phyloP scores from a whole-genome alignment of 2,797 vertebrate genomes.

The Cryptoprocta ferox region DNA sequence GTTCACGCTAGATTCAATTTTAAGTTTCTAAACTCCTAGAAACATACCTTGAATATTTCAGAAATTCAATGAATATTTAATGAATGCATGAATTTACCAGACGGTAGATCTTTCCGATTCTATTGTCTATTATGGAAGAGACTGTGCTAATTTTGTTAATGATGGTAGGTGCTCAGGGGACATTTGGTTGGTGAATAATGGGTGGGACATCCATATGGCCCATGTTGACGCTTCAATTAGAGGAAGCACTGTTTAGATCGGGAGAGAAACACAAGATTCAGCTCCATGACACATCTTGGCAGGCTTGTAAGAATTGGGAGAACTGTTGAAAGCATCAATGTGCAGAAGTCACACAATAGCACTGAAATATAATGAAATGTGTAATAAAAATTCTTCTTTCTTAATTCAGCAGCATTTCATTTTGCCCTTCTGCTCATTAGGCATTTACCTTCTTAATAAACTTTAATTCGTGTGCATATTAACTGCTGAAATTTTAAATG shows the following conservation, averaged over 20 bases:
- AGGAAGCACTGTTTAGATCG: background rate
- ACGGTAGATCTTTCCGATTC: background rate
- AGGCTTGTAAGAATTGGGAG: background rate
- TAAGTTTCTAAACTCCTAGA: background rate
- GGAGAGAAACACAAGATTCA: background rate
- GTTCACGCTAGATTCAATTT: background rate
- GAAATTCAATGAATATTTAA: background rate
- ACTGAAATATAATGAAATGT: conserved; percentile 14
- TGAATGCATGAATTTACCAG: background rate
- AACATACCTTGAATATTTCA: background rate
- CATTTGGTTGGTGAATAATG: background rate
- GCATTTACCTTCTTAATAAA: conserved; percentile 61
- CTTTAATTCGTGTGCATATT: conserved; percentile 52
- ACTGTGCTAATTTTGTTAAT: background rate
- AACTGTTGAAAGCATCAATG: background rate
- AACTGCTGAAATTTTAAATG: conserved; percentile 61
- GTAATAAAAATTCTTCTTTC: conserved; percentile 37
- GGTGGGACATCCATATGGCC: background rate
- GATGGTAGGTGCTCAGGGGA: background rate
- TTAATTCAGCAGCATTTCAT: conserved; percentile 41
- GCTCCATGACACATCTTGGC: background rate
- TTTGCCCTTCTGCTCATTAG: conserved; percentile 17
- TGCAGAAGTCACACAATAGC: background rate
- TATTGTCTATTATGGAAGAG: background rate
- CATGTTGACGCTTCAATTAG: background rate